A percentile compares a stretch with the other conserved stretches of the same genome.
Conservation (phyloP, 2,888 invertebrate species). For the Oligia strigilis region DNA sequence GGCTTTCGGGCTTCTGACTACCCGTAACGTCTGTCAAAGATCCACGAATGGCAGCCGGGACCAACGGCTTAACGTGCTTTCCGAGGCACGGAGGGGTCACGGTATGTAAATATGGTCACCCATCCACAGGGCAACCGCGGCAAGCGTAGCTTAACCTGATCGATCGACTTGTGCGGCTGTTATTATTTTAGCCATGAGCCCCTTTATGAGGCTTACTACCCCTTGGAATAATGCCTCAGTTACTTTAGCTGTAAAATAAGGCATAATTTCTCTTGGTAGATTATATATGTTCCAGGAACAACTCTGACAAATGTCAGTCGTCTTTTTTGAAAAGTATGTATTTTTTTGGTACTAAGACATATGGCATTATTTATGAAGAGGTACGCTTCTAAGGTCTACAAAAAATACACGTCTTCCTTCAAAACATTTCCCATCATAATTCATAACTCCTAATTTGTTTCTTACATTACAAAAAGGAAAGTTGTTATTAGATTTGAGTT, state of each 20-base stretch:
- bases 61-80: too few relatives aligned
- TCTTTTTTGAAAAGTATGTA: conserved; percentile 1
- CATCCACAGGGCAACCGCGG: too few relatives aligned
- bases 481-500: conserved; percentile 48
- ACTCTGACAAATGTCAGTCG: background rate
- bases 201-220: too few relatives aligned
- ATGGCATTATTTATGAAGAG: background rate
- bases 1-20: too few relatives aligned
- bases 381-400: background rate
- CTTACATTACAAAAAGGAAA: conserved; percentile 46
- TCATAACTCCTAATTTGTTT: conserved; percentile 46
- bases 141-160: too few relatives aligned
- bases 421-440: conserved; percentile 26
- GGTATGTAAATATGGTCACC: too few relatives aligned
- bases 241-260: background rate
- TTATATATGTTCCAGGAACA: background rate
- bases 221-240: background rate
- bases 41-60: too few relatives aligned
- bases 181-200: too few relatives aligned
- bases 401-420: background rate
- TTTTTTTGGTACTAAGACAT: background rate
- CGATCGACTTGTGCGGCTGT: too few relatives aligned
- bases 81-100: too few relatives aligned
- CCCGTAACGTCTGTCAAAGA: too few relatives aligned
- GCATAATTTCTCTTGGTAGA: background rate